Percentiles rank a stretch among this genome's conserved stretches.
Evolutionary conservation across 2,888 invertebrate genomes (phyloP).

Genomic region (Acronicta leporina): DNA sequence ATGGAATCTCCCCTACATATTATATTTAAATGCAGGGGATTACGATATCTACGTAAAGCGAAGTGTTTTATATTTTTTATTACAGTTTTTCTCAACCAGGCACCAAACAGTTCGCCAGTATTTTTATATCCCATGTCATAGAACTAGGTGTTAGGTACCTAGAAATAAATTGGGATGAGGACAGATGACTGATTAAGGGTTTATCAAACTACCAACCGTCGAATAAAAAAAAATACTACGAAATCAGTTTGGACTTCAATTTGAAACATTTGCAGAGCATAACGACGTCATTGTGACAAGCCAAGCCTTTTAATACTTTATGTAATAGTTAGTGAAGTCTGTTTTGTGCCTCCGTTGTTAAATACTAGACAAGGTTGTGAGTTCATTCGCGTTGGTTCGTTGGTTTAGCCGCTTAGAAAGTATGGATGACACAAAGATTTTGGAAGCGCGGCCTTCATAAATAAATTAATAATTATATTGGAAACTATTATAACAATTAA

Average conservation of each 20-base stretch:
- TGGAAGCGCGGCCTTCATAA: background rate
- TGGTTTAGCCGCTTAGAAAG: background rate
- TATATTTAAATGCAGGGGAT: constrained; percentile 39
- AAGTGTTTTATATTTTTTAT: background rate
- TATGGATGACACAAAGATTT: background rate
- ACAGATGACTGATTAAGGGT: no score
- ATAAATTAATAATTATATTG: background rate
- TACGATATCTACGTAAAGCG: constrained; percentile 15
- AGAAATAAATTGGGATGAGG: no score
- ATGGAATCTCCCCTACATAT: constrained; percentile 30
- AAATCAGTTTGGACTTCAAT: background rate
- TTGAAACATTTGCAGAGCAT: background rate
- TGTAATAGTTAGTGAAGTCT: constrained; percentile 29
- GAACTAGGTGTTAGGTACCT: no score
- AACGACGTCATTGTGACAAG: constrained; percentile 10
- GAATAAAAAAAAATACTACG: no score
- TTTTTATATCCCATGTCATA: no score
- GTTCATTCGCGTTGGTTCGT: background rate
- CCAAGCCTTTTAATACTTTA: constrained; percentile 37
- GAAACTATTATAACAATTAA: no score
- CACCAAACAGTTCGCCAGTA: no score
- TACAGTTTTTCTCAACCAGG: background rate
- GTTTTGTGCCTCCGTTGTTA: background rate
- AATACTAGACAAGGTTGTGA: constrained; percentile 22
- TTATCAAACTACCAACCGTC: no score